Evolutionary conservation across 2,797 vertebrate species (phyloP).

Genomic region (Enoplosus armatus): DNA sequence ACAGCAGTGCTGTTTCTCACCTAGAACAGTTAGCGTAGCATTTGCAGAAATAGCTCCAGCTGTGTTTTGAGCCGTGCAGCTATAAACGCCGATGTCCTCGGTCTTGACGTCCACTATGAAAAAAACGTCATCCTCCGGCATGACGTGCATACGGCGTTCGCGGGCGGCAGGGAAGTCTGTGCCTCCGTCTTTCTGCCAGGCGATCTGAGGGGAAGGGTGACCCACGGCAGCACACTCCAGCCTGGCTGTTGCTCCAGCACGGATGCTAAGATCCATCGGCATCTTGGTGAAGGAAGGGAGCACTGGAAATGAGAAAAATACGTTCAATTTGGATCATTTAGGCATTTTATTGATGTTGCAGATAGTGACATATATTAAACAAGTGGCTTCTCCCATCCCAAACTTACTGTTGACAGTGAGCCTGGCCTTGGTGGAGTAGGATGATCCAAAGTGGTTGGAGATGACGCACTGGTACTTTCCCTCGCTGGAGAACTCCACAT

Average conservation of each 20-base stretch:
- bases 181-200: constrained; percentile 98
- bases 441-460: constrained; percentile 98
- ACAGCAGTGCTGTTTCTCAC: constrained; percentile 76
- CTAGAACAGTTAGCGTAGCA: constrained; percentile 94
- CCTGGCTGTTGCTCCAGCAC: constrained; percentile 92
- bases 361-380: neutral
- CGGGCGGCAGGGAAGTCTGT: constrained; percentile 97
- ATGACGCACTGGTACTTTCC: constrained; percentile 98
- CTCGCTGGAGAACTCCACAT: constrained; percentile 92
- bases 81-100: constrained; percentile 95
- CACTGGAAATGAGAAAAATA: constrained; percentile 81
- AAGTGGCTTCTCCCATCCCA: neutral
- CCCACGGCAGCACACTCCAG: constrained; percentile 94
- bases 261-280: constrained; percentile 95
- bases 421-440: constrained; percentile 96
- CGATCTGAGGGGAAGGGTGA: constrained; percentile 94
- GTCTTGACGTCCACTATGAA: constrained; percentile 97
- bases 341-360: neutral
- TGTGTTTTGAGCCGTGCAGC: constrained; percentile 96
- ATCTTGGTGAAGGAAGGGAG: constrained; percentile 97
- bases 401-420: constrained; percentile 97
- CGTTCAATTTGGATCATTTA: neutral
- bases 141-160: constrained; percentile 97
- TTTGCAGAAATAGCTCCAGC: constrained; percentile 95
- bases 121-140: constrained; percentile 98